Percentiles rank a stretch among this genome's conserved stretches.
Evolutionary conservation across 2,888 invertebrate species (phyloP).

Genomic region (Prosopocoilus inquinatus): DNA sequence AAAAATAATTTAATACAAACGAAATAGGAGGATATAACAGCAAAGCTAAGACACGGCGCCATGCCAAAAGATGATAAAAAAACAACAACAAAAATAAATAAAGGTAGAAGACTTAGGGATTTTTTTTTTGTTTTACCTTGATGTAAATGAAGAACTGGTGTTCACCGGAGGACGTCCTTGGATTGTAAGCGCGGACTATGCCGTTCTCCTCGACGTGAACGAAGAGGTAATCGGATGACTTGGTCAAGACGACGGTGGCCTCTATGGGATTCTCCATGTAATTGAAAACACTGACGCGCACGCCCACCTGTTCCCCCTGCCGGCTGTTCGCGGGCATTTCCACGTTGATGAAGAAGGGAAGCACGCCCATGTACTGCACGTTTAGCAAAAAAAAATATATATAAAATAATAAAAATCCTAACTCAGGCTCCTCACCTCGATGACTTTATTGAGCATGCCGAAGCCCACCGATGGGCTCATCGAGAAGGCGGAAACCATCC

Average conservation of each 20-base stretch:
- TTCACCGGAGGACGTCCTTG: conserved; percentile 87
- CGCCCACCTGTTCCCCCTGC: conserved; percentile 91
- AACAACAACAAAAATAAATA: no score
- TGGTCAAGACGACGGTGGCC: conserved; percentile 81
- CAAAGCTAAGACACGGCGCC: no score
- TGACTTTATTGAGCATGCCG: conserved; percentile 78
- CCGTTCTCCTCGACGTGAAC: conserved; percentile 89
- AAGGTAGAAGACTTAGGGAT: no score
- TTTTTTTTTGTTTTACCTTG: conserved; percentile 34
- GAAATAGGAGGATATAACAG: no score
- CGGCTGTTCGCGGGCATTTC: conserved; percentile 83
- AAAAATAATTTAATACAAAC: no score
- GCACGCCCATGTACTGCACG: conserved; percentile 76
- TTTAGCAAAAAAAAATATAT: neutral
- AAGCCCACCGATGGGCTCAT: conserved; percentile 85
- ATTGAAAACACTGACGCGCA: conserved; percentile 91
- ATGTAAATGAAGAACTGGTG: conserved; percentile 94
- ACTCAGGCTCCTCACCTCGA: conserved; percentile 71
- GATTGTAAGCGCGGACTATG: conserved; percentile 83
- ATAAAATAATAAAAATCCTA: no score
- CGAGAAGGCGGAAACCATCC: conserved; percentile 92
- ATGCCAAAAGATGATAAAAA: no score
- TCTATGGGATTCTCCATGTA: conserved; percentile 84
- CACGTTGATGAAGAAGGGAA: conserved; percentile 93
- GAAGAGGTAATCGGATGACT: conserved; percentile 84